Evolutionary conservation across 2,888 invertebrate genomes (phyloP).

Genomic region (Platerodrilus igneus): DNA sequence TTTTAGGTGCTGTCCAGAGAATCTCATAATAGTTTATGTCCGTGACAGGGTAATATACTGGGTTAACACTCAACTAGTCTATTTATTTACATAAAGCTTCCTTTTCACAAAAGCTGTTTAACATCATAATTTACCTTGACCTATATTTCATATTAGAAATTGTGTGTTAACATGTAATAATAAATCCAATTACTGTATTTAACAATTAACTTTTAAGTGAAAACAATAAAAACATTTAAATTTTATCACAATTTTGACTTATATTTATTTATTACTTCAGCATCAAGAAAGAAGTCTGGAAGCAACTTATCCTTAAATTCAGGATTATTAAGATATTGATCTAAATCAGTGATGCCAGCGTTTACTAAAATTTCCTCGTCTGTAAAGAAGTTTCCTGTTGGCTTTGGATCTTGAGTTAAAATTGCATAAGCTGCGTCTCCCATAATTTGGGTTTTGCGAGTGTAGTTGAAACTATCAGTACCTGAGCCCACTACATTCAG

Average conservation of each 20-base stretch:
- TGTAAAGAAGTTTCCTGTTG: constrained; percentile 84
- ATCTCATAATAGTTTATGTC: too few relatives aligned
- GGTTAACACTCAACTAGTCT: too few relatives aligned
- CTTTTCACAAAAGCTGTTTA: too few relatives aligned
- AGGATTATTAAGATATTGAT: constrained; percentile 79
- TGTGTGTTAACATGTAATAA: too few relatives aligned
- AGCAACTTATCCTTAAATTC: constrained; percentile 63
- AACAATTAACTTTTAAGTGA: neutral
- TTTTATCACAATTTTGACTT: too few relatives aligned
- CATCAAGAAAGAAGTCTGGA: constrained; percentile 85
- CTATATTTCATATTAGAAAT: too few relatives aligned
- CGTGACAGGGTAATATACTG: too few relatives aligned
- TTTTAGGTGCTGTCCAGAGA: too few relatives aligned
- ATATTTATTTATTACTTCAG: too few relatives aligned
- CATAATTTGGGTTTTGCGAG: constrained; percentile 79
- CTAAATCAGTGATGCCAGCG: constrained; percentile 78
- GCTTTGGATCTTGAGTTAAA: constrained; percentile 69
- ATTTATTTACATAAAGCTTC: too few relatives aligned
- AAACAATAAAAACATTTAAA: too few relatives aligned
- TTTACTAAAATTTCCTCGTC: constrained; percentile 82
- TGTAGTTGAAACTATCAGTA: constrained; percentile 55
- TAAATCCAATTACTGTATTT: neutral
- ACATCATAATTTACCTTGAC: too few relatives aligned
- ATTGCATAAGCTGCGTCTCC: constrained; percentile 87
- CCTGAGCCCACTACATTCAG: constrained; percentile 77